Evolutionary conservation across 2,888 invertebrate genomes (phyloP), one percentile per base, ranked within the genome.

Genomic region (Listrodromus nycthemerus): DNA sequence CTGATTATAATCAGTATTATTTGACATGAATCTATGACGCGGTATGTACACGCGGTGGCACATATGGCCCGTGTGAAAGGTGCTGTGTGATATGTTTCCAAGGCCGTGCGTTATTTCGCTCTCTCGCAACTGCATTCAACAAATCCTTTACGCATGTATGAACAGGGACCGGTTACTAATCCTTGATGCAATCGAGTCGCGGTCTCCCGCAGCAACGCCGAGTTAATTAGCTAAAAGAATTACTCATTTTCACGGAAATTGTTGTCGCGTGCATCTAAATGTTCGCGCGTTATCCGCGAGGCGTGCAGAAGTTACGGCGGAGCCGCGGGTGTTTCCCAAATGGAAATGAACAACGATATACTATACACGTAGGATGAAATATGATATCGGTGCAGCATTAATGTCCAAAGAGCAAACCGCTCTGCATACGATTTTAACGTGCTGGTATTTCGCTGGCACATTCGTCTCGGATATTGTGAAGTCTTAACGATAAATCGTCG

Each of bases 171-270:
- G 66, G 67, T 70, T 71, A 81, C 75, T 75, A 79, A 75, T 78
- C 74, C 58, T 74, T 78, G 80, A 84, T 74, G 77, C 77, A 84
- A 83, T 69, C 37, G 33, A 16, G n/a, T n/a, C 41, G 41, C 27
- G 27, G 52, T 41, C 27, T 66, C 33, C 45, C 69, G 24, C 13
- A 37, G 52, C 21, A 16, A n/a, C 21, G 30, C n/a, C n/a, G 58
- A 76, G 73, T 73, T 73, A 74, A 83, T 83, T 80, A 83, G 58
- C 73, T 55, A 21, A 19, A 50, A 74, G 73, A 76, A 83, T 80
- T 67, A 69, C 52, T 83, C 73, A 80, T 80, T 27, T 21, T 45
- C 30, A 24, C 48, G 58, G 65, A 73, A 55, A 61, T 63, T 37
- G 30, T 50, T 45, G 50, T 27, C 37, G 41, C 41, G 45, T 37